Base-by-base conservation (phyloP, 2,888 invertebrate genomes). In the Torymus auratus region DNA sequence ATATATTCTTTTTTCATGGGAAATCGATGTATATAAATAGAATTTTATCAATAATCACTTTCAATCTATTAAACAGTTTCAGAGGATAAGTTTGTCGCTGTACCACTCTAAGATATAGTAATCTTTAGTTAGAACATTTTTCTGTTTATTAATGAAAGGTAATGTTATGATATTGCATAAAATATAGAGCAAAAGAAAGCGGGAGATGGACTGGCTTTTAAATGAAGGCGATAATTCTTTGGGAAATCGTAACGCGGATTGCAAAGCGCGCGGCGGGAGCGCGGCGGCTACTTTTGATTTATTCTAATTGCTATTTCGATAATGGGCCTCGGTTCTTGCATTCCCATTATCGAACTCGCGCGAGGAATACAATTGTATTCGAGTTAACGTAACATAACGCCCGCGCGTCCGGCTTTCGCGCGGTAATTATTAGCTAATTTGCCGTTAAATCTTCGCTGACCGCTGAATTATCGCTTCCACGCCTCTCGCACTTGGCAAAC, bases 251-350 rank as follows among this genome's bases (percentile, higher is more conserved):
- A 67, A 80, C 62, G 62, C 53, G 64, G 55, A 61, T 17, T 41
- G 41, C 62, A 60, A 56, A 60, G 68, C 62, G 69, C 71, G 70
- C 52, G 58, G 20, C 17, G 17, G 15, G 62, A 12, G 14, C 62
- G 64, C 20, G 58, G 64, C 20, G 58, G 56, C 4, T 23, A 55
- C 87, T 88, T 88, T 87, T 90, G 89, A 90, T 90, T 90, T 90
- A 90, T 88, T 88, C 89, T 90, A 90, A 90, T 90, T 89, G 88
- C 90, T 88, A 89, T 90, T 89, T 90, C 90, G 90, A 90, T 90
- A 90, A 89, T 89, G 88, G 88, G 86, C 85, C 83, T 69, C 84
- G 76, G 81, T 88, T 86, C 87, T 89, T 89, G 88, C 88, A 90
- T 90, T 89, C 88, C 88, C 90, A 89, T 90, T 90, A 90, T 90